phyloP scores from a whole-genome alignment of 2,888 invertebrate species.

The Elmis aenea region DNA sequence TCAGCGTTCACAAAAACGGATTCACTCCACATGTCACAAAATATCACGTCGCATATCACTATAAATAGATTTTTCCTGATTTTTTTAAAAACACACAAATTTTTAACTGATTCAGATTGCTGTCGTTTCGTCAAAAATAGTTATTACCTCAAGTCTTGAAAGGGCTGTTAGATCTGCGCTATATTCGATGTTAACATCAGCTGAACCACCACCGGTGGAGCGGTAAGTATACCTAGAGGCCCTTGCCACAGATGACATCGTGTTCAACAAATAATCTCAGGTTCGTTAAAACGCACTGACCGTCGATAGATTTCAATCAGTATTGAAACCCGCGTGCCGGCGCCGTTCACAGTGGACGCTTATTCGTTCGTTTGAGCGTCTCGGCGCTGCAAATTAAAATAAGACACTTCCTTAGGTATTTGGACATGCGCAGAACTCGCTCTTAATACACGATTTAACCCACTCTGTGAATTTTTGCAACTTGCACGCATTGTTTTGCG shows the following conservation, averaged over 20 bases:
- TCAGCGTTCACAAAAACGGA: not conserved
- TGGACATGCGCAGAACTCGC: conserved; percentile 37
- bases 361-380: conserved; percentile 57
- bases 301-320: conserved; percentile 41
- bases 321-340: conserved; percentile 47
- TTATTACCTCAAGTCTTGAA: conserved; percentile 87
- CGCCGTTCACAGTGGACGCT: conserved; percentile 56
- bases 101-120: not conserved
- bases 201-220: conserved; percentile 71
- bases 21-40: conserved; percentile 3
- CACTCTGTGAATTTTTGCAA: not conserved
- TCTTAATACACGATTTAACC: too few relatives aligned
- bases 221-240: conserved; percentile 90
- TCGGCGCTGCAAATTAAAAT: conserved; percentile 42
- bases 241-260: conserved; percentile 53
- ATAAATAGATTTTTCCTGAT: not conserved
- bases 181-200: conserved; percentile 94
- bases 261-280: conserved; percentile 8
- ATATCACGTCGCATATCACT: conserved; percentile 1
- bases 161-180: conserved; percentile 90
- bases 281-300: conserved; percentile 37
- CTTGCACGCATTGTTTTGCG: conserved; percentile 24
- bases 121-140: conserved; percentile 4
- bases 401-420: conserved; percentile 30
- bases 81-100: not conserved